Percentiles rank a stretch among this genome's conserved stretches.
phyloP scores from a whole-genome alignment of 2,113 vertebrate species.

The Paratilapia polleni region DNA sequence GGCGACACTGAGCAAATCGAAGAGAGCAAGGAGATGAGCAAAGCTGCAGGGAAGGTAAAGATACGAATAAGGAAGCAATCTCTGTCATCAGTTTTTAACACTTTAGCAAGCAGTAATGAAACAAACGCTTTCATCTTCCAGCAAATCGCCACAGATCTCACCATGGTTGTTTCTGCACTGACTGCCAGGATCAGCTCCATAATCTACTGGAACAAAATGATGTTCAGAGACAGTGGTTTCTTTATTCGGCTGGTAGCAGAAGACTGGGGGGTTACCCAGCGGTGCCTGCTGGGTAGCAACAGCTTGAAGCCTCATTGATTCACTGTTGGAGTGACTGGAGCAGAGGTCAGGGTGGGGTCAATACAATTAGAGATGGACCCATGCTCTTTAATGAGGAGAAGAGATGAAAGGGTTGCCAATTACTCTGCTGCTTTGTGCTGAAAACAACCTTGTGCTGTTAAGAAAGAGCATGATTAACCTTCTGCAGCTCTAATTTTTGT shows the following conservation, averaged over 20 bases:
- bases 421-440: slow-evolving; percentile 47
- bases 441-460: slow-evolving; percentile 35
- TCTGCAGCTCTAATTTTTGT: slow-evolving; percentile 21
- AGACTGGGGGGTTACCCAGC: neutral
- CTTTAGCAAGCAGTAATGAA: slow-evolving; percentile 30
- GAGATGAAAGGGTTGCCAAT: slow-evolving; percentile 63
- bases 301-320: slow-evolving; percentile 54
- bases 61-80: slow-evolving; percentile 20
- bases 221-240: slow-evolving; percentile 16
- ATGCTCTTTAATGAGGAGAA: slow-evolving; percentile 55
- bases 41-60: slow-evolving; percentile 45
- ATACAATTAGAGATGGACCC: slow-evolving; percentile 58
- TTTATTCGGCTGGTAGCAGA: slow-evolving; percentile 32
- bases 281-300: slow-evolving; percentile 27
- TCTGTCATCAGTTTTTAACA: slow-evolving; percentile 41
- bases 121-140: slow-evolving; percentile 26
- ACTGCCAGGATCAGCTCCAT: slow-evolving; percentile 3
- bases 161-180: slow-evolving; percentile 1
- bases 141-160: slow-evolving; percentile 13
- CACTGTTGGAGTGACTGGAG: slow-evolving; percentile 30
- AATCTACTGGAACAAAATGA: neutral
- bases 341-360: slow-evolving; percentile 51
- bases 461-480: slow-evolving; percentile 46
- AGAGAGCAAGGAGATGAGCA: slow-evolving; percentile 22
- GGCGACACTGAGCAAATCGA: neutral